These are phyloP conservation scores for Sebastes cheni DNA, from an alignment of 2,797 vertebrate species.

Conservation along the genomic window DNA sequence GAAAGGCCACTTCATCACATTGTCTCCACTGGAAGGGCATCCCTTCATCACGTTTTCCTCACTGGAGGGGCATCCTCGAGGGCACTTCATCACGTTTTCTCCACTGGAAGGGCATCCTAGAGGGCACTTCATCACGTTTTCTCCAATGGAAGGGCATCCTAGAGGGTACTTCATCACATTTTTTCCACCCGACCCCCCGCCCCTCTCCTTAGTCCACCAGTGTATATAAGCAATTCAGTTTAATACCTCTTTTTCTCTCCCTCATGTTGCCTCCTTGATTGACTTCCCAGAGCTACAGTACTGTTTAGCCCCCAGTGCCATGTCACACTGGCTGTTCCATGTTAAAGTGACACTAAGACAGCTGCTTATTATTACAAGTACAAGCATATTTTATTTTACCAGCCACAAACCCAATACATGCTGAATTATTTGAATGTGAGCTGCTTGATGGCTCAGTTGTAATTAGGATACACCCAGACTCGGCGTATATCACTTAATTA, in stretches of 20 bases:
- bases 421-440: neutral
- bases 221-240: neutral
- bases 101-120: fast-evolving
- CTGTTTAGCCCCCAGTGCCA: neutral
- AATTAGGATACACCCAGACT: neutral
- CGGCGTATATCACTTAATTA: neutral
- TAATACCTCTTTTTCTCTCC: neutral
- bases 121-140: no score
- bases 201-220: no score
- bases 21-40: no score
- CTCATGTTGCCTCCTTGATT: neutral
- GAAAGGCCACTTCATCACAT: no score
- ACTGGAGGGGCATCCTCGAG: fast-evolving
- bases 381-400: neutral
- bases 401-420: neutral
- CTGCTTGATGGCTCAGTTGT: neutral
- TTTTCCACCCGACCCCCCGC: no score
- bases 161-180: no score
- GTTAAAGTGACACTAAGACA: neutral
- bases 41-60: no score
- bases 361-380: neutral
- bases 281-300: neutral
- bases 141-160: no score
- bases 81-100: no score
- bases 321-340: neutral